Evolutionary conservation across 2,113 vertebrate species (phyloP), one percentile per base, ranked within the genome.

Genomic region (Podiceps cristatus): DNA sequence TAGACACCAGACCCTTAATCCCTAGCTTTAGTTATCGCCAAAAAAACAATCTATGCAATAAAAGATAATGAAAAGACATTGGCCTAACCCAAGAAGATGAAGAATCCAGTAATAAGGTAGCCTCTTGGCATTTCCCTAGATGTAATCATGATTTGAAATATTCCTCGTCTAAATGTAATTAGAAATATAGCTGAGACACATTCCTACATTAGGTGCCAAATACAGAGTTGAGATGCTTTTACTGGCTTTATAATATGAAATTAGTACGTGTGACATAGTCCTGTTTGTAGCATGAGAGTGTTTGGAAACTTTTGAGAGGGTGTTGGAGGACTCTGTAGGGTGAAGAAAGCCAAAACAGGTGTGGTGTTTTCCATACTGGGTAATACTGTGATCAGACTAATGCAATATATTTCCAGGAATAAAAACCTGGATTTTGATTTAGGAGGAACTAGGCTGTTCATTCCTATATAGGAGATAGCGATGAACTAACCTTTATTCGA

Each of bases 21-120:
- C 22, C 11, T 22, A 87, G 6, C 3, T 74, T 74, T 49, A 78
- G 8, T 45, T 90, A 81, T 42, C 9, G 4, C 47, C 31, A 42
- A 67, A 87, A 93, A 31, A 66, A 27, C 27, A 58, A 37, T 81
- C 45, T 84, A 18, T 53, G 37, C 42, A 81, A 42, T 67, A 66
- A 84, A 84, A 7, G 13, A 49, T 77, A 73, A 84, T 47, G 33
- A 80, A 84, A 83, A 83, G 6, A 11, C 3, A 3, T 23, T 0
- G 0, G 29, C 15, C 23, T 42, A 88, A 64, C 10, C 6, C 1
- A 6, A 76, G 35, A 5, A 73, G 22, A 7, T 1, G 1, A 76
- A 88, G 35, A 76, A 68, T 60, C 8, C 10, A 47, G 13, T 58
- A 33, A 52, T 90, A 84, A 84, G 17, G 40, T 62, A 69, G 4